A percentile compares a stretch with the other conserved stretches of the same genome.
These are phyloP conservation scores for Bursaphelenchus okinawaensis DNA, from an alignment of 2,888 invertebrate genomes.

Conservation along the genomic window DNA sequence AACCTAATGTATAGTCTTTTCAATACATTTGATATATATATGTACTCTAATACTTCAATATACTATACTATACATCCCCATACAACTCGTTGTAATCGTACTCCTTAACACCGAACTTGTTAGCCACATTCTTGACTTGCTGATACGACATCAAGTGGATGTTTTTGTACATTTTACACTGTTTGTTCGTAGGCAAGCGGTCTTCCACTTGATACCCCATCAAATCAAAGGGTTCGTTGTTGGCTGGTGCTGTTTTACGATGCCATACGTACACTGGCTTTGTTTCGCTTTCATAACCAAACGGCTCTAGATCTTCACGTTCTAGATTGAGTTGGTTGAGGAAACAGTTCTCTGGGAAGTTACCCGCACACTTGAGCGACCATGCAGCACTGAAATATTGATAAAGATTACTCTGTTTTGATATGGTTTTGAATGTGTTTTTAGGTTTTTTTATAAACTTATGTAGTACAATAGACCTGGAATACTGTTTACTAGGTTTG, in stretches of 20 bases:
- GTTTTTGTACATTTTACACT: neutral
- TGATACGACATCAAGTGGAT: neutral
- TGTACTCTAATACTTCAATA: too few species aligned
- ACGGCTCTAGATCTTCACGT: conserved; percentile 26
- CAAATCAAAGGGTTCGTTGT: neutral
- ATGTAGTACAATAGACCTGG: too few species aligned
- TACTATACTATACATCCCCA: too few species aligned
- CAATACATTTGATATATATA: too few species aligned
- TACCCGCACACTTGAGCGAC: conserved; percentile 21
- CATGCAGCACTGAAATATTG: conserved; percentile 29
- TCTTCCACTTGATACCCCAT: neutral
- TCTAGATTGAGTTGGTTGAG: conserved; percentile 27
- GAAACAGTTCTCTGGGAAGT: conserved; percentile 31
- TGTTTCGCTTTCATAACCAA: conserved; percentile 28
- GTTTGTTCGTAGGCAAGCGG: neutral
- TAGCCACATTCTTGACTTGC: neutral
- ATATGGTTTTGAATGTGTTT: too few species aligned
- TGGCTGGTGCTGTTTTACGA: conserved; percentile 6
- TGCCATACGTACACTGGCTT: conserved; percentile 20
- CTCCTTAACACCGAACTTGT: neutral
- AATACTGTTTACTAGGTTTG: too few species aligned
- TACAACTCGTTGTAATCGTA: too few species aligned
- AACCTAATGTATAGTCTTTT: too few species aligned
- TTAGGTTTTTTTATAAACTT: too few species aligned
- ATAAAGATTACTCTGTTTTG: too few species aligned